Conservation (phyloP, 1,140 invertebrate genomes). For the Neuroterus valhalla region DNA sequence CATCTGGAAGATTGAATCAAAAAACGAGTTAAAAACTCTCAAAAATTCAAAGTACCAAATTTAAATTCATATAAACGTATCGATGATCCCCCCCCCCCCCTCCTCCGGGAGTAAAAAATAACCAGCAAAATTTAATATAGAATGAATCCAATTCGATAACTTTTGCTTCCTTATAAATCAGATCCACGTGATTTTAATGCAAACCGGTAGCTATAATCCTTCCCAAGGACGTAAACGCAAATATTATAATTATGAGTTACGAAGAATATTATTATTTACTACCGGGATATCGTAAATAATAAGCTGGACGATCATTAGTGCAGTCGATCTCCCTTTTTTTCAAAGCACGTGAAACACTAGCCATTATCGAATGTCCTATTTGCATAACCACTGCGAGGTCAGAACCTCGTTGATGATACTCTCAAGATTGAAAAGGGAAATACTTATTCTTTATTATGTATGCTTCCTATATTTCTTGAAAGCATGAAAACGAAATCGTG, state of each 20-base stretch:
- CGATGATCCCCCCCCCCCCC: no score
- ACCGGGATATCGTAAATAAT: neutral
- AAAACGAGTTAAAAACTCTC: no score
- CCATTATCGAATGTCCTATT: neutral
- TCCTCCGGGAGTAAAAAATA: no score
- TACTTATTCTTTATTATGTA: neutral
- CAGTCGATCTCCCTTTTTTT: neutral
- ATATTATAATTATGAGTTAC: neutral
- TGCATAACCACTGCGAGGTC: conserved; percentile 2
- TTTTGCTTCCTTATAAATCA: neutral
- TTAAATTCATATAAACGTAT: no score
- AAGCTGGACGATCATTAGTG: neutral
- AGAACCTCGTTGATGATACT: neutral
- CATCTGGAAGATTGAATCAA: no score
- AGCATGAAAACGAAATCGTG: neutral
- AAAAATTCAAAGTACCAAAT: no score
- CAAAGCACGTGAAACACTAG: neutral
- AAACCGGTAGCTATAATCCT: conserved; percentile 7
- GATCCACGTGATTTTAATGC: neutral
- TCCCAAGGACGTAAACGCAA: neutral
- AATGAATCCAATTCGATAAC: neutral
- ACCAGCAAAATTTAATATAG: neutral
- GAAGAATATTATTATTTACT: conserved; percentile 15
- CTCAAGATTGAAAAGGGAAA: neutral
- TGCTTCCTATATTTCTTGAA: neutral